These are phyloP conservation scores for Benitochromis conjunctus DNA, from an alignment of 2,113 vertebrate genomes.

Conservation along the genomic window DNA sequence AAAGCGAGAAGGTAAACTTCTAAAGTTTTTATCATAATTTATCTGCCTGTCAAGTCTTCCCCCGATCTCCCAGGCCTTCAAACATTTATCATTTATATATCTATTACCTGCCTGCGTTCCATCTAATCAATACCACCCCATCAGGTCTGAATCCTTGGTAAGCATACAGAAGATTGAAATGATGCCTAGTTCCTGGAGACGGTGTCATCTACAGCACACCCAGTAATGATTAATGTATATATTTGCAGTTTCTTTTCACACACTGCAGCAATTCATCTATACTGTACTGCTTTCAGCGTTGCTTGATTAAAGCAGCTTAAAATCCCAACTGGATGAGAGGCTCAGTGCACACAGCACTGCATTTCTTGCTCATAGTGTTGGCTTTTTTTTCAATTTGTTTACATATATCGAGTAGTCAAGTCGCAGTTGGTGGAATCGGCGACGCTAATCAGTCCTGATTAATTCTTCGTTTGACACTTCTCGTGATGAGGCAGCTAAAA, in stretches of 20 bases:
- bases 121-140: slow-evolving; percentile 11
- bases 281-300: background rate
- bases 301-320: background rate
- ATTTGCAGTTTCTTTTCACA: background rate
- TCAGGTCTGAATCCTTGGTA: background rate
- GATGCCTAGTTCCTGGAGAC: background rate
- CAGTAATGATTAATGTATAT: background rate
- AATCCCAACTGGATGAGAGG: background rate
- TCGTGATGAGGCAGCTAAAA: slow-evolving; percentile 25
- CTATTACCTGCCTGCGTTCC: background rate
- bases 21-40: background rate
- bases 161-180: background rate
- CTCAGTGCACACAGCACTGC: background rate
- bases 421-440: slow-evolving; percentile 13
- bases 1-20: background rate
- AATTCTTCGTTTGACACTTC: slow-evolving; percentile 15
- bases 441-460: slow-evolving; percentile 46
- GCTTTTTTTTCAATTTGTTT: background rate
- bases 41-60: background rate
- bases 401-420: background rate
- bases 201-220: background rate
- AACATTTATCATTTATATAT: slow-evolving; percentile 20
- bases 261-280: background rate
- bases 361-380: background rate
- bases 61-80: background rate